These are phyloP conservation scores for Melanotaenia maccullochi DNA, from an alignment of 2,797 vertebrate genomes.

Conservation along the genomic window DNA sequence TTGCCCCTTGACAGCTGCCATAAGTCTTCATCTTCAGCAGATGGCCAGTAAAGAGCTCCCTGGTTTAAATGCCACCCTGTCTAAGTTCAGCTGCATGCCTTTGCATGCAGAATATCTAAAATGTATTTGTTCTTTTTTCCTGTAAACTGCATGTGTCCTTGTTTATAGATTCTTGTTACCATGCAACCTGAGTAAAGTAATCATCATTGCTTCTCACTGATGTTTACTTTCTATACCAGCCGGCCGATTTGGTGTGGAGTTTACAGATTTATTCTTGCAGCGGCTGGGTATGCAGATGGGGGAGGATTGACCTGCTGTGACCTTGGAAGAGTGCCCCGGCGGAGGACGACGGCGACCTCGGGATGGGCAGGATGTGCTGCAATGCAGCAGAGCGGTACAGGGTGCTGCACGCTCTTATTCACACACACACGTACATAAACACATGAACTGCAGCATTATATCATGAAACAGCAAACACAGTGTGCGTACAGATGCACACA, in stretches of 20 bases:
- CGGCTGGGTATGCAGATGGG: constrained; percentile 75
- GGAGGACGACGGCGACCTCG: constrained; percentile 71
- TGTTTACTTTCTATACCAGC: constrained; percentile 38
- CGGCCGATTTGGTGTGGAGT: constrained; percentile 65
- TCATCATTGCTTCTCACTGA: constrained; percentile 31
- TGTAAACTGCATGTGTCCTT: constrained; percentile 44
- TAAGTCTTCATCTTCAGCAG: constrained; percentile 34
- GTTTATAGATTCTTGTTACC: constrained; percentile 33
- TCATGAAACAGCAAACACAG: constrained; percentile 7
- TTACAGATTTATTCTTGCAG: constrained; percentile 64
- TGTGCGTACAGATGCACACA: constrained; percentile 21
- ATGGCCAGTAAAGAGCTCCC: constrained; percentile 31
- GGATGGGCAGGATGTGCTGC: constrained; percentile 79
- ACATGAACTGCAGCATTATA: constrained; percentile 25
- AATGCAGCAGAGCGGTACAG: constrained; percentile 83
- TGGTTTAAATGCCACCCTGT: constrained; percentile 13
- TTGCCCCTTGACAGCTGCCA: constrained; percentile 14
- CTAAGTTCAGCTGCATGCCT: constrained; percentile 29
- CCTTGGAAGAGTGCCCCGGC: constrained; percentile 76
- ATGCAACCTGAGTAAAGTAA: constrained; percentile 9
- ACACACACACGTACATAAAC: constrained; percentile 34
- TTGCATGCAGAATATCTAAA: constrained; percentile 38
- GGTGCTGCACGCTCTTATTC: constrained; percentile 63
- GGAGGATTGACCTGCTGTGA: constrained; percentile 75
- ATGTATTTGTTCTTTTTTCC: constrained; percentile 32